phyloP scores from a whole-genome alignment of 2,797 vertebrate genomes.

The Cichlasoma orientale region DNA sequence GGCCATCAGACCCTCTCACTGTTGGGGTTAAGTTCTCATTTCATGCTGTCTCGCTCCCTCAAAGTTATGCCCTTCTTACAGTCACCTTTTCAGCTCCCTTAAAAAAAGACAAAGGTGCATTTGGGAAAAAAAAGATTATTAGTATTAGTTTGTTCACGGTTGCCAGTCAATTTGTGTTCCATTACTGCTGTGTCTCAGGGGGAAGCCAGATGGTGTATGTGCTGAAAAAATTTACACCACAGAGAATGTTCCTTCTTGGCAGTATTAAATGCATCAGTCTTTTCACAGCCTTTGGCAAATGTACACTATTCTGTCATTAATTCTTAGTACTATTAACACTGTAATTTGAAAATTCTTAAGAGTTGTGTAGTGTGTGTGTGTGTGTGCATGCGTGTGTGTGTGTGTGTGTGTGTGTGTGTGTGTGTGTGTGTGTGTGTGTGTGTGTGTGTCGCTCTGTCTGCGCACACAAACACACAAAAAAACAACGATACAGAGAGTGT shows the following conservation, averaged over 20 bases:
- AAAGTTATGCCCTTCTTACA: too few species aligned
- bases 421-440: slow-evolving; percentile 6
- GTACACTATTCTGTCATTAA: slow-evolving; percentile 26
- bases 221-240: slow-evolving; percentile 16
- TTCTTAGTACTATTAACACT: slow-evolving; percentile 25
- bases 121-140: neutral
- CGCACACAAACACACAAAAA: too few species aligned
- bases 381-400: neutral
- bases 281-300: slow-evolving; percentile 40
- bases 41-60: too few species aligned
- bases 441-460: neutral
- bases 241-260: slow-evolving; percentile 19
- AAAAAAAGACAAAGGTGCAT: neutral
- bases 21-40: too few species aligned
- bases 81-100: neutral
- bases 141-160: slow-evolving; percentile 43
- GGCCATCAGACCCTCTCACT: too few species aligned
- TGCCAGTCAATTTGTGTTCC: slow-evolving; percentile 44
- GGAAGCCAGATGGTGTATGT: slow-evolving; percentile 64
- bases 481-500: too few species aligned
- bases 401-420: slow-evolving; percentile 16
- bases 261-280: slow-evolving; percentile 40
- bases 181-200: slow-evolving; percentile 57
- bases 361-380: neutral
- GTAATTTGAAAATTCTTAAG: slow-evolving; percentile 18